These are phyloP conservation scores for Phaedon cochleariae DNA, from an alignment of 2,888 invertebrate species.

Conservation along the genomic window DNA sequence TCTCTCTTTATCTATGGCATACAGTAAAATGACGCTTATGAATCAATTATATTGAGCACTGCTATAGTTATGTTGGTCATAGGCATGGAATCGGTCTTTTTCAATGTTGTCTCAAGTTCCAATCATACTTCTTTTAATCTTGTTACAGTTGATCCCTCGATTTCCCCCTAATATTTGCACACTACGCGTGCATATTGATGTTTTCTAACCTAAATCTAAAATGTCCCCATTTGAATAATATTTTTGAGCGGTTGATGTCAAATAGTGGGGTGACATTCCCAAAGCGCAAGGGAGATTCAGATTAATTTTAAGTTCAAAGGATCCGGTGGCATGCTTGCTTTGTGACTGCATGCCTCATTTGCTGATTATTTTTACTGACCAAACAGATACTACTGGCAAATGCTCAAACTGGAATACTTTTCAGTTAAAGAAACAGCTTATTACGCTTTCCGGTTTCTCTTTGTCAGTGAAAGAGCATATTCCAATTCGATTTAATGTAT, in stretches of 20 bases:
- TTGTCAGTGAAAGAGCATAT: slow-evolving; percentile 27
- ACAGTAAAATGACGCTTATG: too few relatives aligned
- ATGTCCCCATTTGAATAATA: slow-evolving; percentile 39
- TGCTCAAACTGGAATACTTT: slow-evolving; percentile 36
- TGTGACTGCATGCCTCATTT: slow-evolving; percentile 57
- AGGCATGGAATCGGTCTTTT: background rate
- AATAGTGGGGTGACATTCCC: slow-evolving; percentile 46
- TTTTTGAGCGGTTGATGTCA: slow-evolving; percentile 41
- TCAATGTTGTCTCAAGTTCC: background rate
- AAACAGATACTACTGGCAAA: slow-evolving; percentile 39
- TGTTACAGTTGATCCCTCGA: background rate
- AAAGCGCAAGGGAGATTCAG: slow-evolving; percentile 50
- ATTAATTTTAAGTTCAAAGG: slow-evolving; percentile 58
- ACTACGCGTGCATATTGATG: slow-evolving; percentile 12
- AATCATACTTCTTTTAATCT: background rate
- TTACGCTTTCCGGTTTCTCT: slow-evolving; percentile 31
- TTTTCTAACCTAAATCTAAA: slow-evolving; percentile 28
- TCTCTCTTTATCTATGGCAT: too few relatives aligned
- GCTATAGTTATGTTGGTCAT: too few relatives aligned
- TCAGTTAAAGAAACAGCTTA: slow-evolving; percentile 37
- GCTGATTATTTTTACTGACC: slow-evolving; percentile 58
- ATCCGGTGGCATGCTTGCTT: slow-evolving; percentile 56
- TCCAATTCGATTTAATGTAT: slow-evolving; percentile 12
- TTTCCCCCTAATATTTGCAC: slow-evolving; percentile 12
- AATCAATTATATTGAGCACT: too few relatives aligned